Evolutionary conservation across 2,113 vertebrate genomes (phyloP).

Genomic region (Panthera uncia): DNA sequence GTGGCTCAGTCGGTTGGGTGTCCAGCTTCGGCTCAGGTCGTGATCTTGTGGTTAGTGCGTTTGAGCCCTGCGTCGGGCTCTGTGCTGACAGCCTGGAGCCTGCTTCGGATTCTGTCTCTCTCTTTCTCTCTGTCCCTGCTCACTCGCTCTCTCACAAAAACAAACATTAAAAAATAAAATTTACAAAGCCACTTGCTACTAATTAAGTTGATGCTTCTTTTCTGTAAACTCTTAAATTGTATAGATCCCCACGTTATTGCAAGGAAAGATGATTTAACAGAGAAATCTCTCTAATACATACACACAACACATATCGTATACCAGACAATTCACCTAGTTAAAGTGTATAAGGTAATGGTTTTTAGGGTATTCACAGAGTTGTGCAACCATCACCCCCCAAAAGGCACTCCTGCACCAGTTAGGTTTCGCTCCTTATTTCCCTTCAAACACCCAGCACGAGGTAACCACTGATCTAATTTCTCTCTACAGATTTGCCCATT

Average conservation of each 20-base stretch:
- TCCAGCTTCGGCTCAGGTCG: no score
- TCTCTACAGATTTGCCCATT: background rate
- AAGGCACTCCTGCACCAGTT: background rate
- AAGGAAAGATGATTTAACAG: background rate
- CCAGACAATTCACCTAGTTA: background rate
- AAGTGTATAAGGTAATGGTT: background rate
- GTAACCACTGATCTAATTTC: background rate
- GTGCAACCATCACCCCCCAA: background rate
- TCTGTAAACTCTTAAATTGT: background rate
- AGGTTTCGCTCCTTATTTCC: background rate
- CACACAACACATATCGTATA: background rate
- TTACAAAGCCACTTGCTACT: background rate
- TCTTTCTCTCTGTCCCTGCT: no score
- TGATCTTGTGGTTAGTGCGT: no score
- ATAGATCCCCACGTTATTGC: no score
- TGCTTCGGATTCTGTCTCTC: no score
- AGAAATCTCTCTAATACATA: background rate
- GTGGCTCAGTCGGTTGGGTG: no score
- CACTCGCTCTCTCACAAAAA: no score
- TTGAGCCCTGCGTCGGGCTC: no score
- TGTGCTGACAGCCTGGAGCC: no score
- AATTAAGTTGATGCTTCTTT: background rate
- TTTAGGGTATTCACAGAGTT: background rate
- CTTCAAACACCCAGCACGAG: background rate
- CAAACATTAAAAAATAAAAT: background rate